phyloP scores from a whole-genome alignment of 2,888 invertebrate genomes.

The Boloria euphrosyne region DNA sequence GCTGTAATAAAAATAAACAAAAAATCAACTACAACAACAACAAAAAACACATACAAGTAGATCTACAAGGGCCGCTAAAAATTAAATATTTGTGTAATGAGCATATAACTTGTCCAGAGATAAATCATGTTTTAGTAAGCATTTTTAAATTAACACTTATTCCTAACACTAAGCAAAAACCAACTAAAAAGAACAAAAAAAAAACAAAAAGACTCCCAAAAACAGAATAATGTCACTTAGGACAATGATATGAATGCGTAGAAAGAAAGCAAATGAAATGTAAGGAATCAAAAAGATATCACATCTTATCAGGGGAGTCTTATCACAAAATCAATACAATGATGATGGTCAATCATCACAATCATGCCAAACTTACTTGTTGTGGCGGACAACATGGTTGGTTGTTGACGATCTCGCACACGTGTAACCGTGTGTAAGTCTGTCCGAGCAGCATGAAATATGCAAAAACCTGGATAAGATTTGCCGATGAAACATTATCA shows the following conservation, averaged over 20 bases:
- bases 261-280: no score
- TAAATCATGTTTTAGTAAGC: no score
- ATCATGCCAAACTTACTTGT: conserved; percentile 64
- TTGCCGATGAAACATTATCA: conserved; percentile 21
- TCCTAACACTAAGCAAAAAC: no score
- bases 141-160: no score
- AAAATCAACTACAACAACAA: conserved; percentile 4
- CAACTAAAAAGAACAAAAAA: no score
- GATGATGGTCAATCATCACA: conserved; percentile 29
- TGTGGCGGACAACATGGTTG: conserved; percentile 91
- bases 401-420: conserved; percentile 92
- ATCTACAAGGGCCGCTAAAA: conserved; percentile 10
- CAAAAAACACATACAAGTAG: background rate
- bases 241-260: no score
- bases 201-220: no score
- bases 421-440: conserved; percentile 95
- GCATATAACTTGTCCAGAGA: background rate
- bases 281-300: conserved; percentile 1
- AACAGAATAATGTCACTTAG: no score
- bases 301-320: background rate
- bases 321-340: conserved; percentile 26
- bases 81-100: background rate
- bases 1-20: background rate
- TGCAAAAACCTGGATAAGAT: conserved; percentile 63
- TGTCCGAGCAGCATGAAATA: conserved; percentile 83